These are phyloP conservation scores for Thereva nobilitata DNA, from an alignment of 2,888 invertebrate species.

Conservation along the genomic window DNA sequence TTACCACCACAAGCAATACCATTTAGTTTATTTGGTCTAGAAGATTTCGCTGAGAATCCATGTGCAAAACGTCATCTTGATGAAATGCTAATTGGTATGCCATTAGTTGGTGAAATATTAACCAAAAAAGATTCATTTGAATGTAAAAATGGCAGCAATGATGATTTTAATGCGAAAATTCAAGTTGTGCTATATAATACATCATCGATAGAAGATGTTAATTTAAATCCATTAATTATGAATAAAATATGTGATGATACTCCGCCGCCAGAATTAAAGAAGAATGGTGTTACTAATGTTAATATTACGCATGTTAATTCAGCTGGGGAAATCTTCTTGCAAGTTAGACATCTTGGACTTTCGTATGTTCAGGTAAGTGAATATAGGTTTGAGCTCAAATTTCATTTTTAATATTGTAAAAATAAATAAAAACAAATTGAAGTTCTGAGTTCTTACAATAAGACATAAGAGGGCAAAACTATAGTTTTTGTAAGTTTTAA, in stretches of 20 bases:
- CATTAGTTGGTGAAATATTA: slow-evolving; percentile 64
- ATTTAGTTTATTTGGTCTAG: slow-evolving; percentile 70
- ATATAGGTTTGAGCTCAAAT: no score
- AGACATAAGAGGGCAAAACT: no score
- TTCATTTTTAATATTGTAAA: not conserved
- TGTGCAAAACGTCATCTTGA: slow-evolving; percentile 54
- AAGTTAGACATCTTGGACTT: slow-evolving; percentile 51
- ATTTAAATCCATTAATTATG: slow-evolving; percentile 66
- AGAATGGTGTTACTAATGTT: slow-evolving; percentile 50
- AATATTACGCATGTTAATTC: slow-evolving; percentile 53
- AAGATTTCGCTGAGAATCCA: slow-evolving; percentile 63
- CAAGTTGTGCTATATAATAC: slow-evolving; percentile 69
- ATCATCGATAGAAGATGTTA: slow-evolving; percentile 65
- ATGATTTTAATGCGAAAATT: slow-evolving; percentile 47
- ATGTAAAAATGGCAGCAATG: slow-evolving; percentile 42
- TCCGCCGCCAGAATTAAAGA: slow-evolving; percentile 51
- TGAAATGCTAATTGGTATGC: slow-evolving; percentile 60
- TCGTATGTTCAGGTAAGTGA: slow-evolving; percentile 51
- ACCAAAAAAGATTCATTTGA: slow-evolving; percentile 51
- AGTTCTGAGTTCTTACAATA: no score
- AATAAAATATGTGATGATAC: slow-evolving; percentile 60
- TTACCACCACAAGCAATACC: slow-evolving; percentile 75
- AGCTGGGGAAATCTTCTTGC: slow-evolving; percentile 54
- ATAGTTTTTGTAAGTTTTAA: no score
- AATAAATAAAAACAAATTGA: slow-evolving; percentile 4